Conservation (phyloP, 2,113 vertebrate genomes). For the Galeopterus variegatus region DNA sequence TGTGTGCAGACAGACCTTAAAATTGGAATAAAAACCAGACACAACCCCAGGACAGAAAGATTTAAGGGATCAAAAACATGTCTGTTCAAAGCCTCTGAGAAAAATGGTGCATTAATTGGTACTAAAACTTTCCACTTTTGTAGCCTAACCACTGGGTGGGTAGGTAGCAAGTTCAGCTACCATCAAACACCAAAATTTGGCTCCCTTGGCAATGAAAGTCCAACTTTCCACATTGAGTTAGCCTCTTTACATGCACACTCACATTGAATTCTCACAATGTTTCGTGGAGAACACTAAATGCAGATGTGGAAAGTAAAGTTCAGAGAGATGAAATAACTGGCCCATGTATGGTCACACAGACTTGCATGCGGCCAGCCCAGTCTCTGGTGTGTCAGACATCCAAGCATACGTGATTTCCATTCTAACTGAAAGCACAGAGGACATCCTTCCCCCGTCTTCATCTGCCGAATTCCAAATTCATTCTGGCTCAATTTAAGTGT, state of each 20-base stretch:
- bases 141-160: not conserved
- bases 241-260: not conserved
- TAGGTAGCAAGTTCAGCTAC: not conserved
- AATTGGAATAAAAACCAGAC: conserved; percentile 81
- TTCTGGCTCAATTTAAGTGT: not conserved
- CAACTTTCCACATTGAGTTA: not conserved
- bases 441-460: not conserved
- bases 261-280: not conserved
- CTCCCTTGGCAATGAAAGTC: not conserved
- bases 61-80: conserved; percentile 66
- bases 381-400: not conserved
- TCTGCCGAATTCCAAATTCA: not conserved
- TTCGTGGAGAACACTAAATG: not conserved
- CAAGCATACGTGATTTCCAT: not conserved
- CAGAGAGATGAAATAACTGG: not conserved
- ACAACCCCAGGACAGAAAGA: conserved; percentile 76
- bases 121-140: conserved; percentile 48
- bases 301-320: not conserved
- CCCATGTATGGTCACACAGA: not conserved
- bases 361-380: not conserved
- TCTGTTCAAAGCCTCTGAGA: conserved; percentile 67
- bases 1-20: conserved; percentile 61
- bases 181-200: conserved; percentile 26
- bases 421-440: not conserved
- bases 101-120: conserved; percentile 74